phyloP scores from a whole-genome alignment of 37 sponge, comb jelly and placozoan species.

The Diacarnus erythraeanus region DNA sequence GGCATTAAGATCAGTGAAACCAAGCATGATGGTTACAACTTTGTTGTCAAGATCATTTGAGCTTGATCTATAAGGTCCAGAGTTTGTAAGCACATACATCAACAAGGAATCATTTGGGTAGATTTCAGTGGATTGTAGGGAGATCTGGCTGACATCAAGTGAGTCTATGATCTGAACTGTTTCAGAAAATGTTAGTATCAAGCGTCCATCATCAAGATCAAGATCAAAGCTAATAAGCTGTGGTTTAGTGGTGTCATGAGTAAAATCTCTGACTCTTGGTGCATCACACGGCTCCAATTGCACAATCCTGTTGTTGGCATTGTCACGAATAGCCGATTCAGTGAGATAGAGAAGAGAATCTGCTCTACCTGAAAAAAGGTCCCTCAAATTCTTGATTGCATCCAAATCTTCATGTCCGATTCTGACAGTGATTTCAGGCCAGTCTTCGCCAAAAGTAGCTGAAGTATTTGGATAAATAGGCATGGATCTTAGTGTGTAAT shows the following conservation, averaged over 20 bases:
- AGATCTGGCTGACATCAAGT: slow-evolving; percentile 76
- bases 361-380: slow-evolving; percentile 31
- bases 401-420: slow-evolving; percentile 84
- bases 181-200: slow-evolving; percentile 89
- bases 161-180: slow-evolving; percentile 84
- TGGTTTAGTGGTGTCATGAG: slow-evolving; percentile 74
- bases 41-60: slow-evolving; percentile 73
- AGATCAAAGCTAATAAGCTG: slow-evolving; percentile 77
- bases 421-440: slow-evolving; percentile 56
- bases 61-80: slow-evolving; percentile 41
- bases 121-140: slow-evolving; percentile 46
- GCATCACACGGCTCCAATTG: slow-evolving; percentile 11
- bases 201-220: slow-evolving; percentile 77
- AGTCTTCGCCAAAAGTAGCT: slow-evolving; percentile 59
- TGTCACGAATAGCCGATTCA: slow-evolving; percentile 52
- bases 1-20: slow-evolving; percentile 87
- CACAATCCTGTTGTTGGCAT: slow-evolving; percentile 67
- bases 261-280: slow-evolving; percentile 37
- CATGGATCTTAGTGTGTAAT: slow-evolving; percentile 51
- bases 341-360: slow-evolving; percentile 69
- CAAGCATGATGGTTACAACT: slow-evolving; percentile 74
- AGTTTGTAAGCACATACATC: slow-evolving; percentile 54
- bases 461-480: slow-evolving; percentile 83
- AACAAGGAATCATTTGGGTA: slow-evolving; percentile 9
- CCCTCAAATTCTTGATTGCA: slow-evolving; percentile 75